Evolutionary conservation across 1,140 invertebrate genomes (phyloP), one percentile per base, ranked within the genome.

Genomic region (Wasmannia auropunctata): DNA sequence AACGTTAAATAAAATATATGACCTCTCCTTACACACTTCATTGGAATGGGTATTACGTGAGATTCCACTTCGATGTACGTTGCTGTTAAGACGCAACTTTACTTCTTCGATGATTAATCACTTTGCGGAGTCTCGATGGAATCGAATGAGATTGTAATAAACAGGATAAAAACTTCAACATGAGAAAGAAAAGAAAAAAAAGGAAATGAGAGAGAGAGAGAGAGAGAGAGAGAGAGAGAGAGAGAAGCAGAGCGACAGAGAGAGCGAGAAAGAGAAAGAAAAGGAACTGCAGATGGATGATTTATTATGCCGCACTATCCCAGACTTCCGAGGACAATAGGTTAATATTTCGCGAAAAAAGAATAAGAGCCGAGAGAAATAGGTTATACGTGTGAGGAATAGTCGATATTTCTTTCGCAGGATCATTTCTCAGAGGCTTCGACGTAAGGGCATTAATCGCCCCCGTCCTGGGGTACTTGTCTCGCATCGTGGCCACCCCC

Each of bases 101-200:
- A 43, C 79, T 58, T n/a, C 25, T 70, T 54, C 19, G 22, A 54
- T 88, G 87, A 89, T 88, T 88, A 88, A 89, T 89, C 74, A 58
- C 49, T 40, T 51, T 58, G 10, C 65, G 19, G 28, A 49, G 19
- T 51, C 49, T 54, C 40, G 54, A 74, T 28, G 16, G 40, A 72
- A 81, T 76, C 76, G 88, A 70, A 58, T 43, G 51, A 56, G 28
- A 60, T 70, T 76, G 22, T 88, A 88, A 86, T 77, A 86, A 88
- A 63, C 70, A 74, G 70, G 31, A 81, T 77, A 81, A 86, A 83
- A 63, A 70, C 25, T 79, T 49, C 7, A 63, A 25, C 22, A 31
- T 49, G 51, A 63, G 25, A 43, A 72, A 19, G 31, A 43, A 11
- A 3, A 3, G 14, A 43, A 3, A 5, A 14, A 37, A 16, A 28